phyloP scores from a whole-genome alignment of 2,888 invertebrate genomes.

The Pardosa pseudoannulata region DNA sequence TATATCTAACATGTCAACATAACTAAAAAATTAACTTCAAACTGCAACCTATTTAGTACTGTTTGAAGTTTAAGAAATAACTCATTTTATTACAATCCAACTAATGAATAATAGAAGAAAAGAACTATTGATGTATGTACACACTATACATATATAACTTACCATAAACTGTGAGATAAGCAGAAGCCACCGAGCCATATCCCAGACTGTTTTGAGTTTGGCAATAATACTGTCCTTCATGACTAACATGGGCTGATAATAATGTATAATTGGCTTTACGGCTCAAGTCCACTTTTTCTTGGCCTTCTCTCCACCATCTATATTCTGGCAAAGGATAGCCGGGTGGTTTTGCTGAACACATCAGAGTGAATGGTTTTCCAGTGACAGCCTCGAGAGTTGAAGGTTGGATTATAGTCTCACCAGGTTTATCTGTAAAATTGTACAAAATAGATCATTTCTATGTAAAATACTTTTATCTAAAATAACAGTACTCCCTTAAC shows the following conservation, averaged over 20 bases:
- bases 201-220: constrained; percentile 93
- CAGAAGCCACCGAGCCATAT: constrained; percentile 89
- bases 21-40: too few species aligned
- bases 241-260: constrained; percentile 88
- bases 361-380: constrained; percentile 82
- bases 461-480: too few species aligned
- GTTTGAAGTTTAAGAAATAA: too few species aligned
- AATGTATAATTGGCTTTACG: constrained; percentile 90
- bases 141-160: too few species aligned
- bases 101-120: too few species aligned
- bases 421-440: constrained; percentile 74
- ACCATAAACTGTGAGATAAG: constrained; percentile 87
- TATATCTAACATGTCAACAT: too few species aligned
- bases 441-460: too few species aligned
- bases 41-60: too few species aligned
- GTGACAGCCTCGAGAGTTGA: constrained; percentile 73
- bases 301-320: constrained; percentile 88
- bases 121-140: too few species aligned
- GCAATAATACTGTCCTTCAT: constrained; percentile 91
- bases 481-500: too few species aligned
- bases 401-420: constrained; percentile 73
- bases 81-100: too few species aligned
- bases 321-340: constrained; percentile 95
- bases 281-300: constrained; percentile 82
- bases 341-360: constrained; percentile 90